Base-by-base conservation (phyloP, 1,140 invertebrate species). In the Bombus huntii region DNA sequence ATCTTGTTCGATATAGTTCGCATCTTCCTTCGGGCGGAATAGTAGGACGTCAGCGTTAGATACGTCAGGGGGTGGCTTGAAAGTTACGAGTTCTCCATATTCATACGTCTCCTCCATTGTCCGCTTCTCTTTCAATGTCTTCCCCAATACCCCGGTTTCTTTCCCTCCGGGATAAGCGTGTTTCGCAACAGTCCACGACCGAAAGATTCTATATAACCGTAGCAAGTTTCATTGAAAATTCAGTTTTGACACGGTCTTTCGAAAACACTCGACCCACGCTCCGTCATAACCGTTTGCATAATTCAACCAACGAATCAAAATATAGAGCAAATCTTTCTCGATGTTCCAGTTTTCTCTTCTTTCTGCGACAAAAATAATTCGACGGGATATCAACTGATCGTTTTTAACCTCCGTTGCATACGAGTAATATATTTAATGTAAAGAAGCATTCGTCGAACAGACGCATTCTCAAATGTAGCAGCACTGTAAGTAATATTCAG, bases 71-170 rank as follows among this genome's bases (percentile, higher is more conserved):
- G 65, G 8, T 28, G 53, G 28, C n/a, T 71, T 28, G 59, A 31
- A 79, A 84, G 65, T 83, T 83, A 53, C 81, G 18, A 53, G 31
- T 79, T 79, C 76, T 72, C 82, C 53, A 77, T 84, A 84, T 84
- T 84, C 82, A 79, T 84, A 79, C 82, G 76, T 79, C 75, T 42
- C n/a, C 53, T 57, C 75, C 28, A 59, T 79, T 84, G 47, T 84
- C 66, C 75, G 59, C 76, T 57, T 83, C 72, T 79, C 82, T 81
- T 73, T 82, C 65, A 87, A 81, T 53, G 72, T 70, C 85, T 86
- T 57, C 73, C 37, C 75, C 73, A 78, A 74, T 73, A 28, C 15
- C 37, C 44, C 0, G 37, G 22, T 78, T 25, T 53, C 77, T 72
- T 39, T 44, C 42, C 37, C 15, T 5, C 9, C 5, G 62, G 39